Conservation (phyloP, 2,888 invertebrate genomes). For the Abrostola triplasia region DNA sequence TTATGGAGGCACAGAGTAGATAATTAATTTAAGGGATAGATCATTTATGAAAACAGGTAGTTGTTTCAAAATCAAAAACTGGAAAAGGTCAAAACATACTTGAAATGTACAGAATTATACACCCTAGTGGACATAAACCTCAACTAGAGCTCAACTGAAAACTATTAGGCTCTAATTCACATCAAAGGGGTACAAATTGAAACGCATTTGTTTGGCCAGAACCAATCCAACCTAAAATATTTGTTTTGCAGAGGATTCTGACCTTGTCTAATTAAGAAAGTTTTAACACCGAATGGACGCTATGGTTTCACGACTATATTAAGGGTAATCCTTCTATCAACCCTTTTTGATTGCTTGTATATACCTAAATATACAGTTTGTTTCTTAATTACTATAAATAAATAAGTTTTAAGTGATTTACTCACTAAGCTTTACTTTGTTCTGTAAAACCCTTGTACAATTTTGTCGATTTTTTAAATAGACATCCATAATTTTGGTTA, state of each 20-base stretch:
- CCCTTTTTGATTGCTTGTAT: conserved; percentile 29
- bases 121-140: neutral
- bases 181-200: conserved; percentile 9
- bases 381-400: neutral
- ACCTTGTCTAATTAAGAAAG: conserved; percentile 33
- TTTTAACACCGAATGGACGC: conserved; percentile 5
- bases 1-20: too few relatives aligned
- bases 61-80: too few relatives aligned
- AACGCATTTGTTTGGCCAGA: conserved; percentile 15
- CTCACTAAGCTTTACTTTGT: too few relatives aligned
- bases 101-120: too few relatives aligned
- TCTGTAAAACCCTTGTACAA: too few relatives aligned
- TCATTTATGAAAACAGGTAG: too few relatives aligned
- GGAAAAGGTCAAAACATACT: too few relatives aligned
- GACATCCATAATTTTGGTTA: too few relatives aligned
- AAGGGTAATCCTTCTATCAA: conserved; percentile 8
- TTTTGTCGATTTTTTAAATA: too few relatives aligned
- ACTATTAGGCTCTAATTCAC: conserved; percentile 9
- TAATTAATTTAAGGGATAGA: too few relatives aligned
- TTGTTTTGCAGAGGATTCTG: conserved; percentile 13
- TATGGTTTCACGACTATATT: conserved; percentile 16
- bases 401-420: too few relatives aligned
- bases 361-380: neutral
- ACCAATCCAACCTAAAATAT: conserved; percentile 11
- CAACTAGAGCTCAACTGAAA: neutral